Evolutionary conservation across 2,113 vertebrate species (phyloP), one percentile per base, ranked within the genome.

Genomic region (Cebus imitator): DNA sequence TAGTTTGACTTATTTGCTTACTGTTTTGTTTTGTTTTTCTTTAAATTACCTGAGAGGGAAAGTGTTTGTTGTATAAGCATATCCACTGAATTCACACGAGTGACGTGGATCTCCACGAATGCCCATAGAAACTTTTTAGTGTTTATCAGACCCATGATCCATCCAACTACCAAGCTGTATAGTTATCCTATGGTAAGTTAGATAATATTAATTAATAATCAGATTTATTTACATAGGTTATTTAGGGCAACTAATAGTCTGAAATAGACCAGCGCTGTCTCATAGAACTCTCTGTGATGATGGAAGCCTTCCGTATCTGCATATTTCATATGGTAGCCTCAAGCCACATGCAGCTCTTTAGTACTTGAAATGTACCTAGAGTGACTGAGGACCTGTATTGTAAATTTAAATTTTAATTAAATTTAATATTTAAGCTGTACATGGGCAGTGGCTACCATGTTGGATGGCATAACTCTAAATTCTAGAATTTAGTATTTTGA

Each of bases 21-120:
- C 61, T 75, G 40, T 48, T 87, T 87, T 68, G 20, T 92, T 95
- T 90, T 57, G 8, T 86, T 93, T 91, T 89, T 50, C 27, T 57
- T 64, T 72, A 84, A 70, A 40, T 84, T 85, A 64, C 23, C 43
- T 12, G 57, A 78, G 52, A 48, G 37, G 8, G 4, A 50, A 68
- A 32, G 1, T 85, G 21, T 84, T 90, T 96, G 13, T 90, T 70
- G 35, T 86, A 45, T 83, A 93, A 37, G 6, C 18, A 55, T 64
- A 70, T 61, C 16, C 80, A 45, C 13, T 86, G 66, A 66, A 79
- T 87, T 95, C 32, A 43, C 75, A 82, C 18, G 57, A 37, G 7
- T 81, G 30, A 40, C 50, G 73, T 21, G 64, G 50, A 79, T 30
- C 18, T 9, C 16, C 20, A 23, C 12, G 14, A 55, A 79, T 27